Conservation (phyloP, 2,797 vertebrate species). For the Argentina silus region DNA sequence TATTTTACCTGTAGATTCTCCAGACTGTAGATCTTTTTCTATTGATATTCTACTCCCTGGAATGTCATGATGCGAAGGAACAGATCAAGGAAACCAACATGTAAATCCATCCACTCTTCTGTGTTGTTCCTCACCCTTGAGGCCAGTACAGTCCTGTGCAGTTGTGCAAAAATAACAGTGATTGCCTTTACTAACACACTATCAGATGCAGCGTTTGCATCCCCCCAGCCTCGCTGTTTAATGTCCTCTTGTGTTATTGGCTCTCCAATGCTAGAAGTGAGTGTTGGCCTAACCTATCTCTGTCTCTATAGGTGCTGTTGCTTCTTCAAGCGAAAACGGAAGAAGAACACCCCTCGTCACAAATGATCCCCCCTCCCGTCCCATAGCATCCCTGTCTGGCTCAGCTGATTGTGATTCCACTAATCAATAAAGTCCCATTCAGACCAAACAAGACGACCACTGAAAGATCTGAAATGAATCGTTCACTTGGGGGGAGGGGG, state of each 20-base stretch:
- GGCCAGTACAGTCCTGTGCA: background rate
- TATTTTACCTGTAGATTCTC: no score
- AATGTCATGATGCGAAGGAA: background rate
- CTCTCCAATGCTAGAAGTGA: background rate
- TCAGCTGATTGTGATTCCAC: conserved; percentile 68
- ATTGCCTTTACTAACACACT: background rate
- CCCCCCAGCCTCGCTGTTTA: background rate
- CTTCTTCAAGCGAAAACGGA: conserved; percentile 99
- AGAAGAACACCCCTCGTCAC: conserved; percentile 95
- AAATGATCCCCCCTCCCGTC: conserved; percentile 83
- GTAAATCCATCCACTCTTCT: background rate
- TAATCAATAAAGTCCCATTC: conserved; percentile 66
- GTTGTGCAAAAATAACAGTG: background rate
- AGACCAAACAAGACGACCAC: conserved; percentile 44
- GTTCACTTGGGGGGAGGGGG: conserved; percentile 54
- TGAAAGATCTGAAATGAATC: conserved; percentile 52
- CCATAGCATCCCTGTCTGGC: conserved; percentile 41
- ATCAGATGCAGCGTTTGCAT: no score
- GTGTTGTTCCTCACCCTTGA: background rate
- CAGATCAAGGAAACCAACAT: background rate
- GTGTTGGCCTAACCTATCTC: conserved; percentile 13
- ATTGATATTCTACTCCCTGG: background rate
- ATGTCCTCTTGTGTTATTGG: conserved; percentile 22
- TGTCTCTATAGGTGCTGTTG: conserved; percentile 94
- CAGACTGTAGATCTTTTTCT: no score